Base-by-base conservation (phyloP, 2,797 vertebrate species). In the Trematomus bernacchii region DNA sequence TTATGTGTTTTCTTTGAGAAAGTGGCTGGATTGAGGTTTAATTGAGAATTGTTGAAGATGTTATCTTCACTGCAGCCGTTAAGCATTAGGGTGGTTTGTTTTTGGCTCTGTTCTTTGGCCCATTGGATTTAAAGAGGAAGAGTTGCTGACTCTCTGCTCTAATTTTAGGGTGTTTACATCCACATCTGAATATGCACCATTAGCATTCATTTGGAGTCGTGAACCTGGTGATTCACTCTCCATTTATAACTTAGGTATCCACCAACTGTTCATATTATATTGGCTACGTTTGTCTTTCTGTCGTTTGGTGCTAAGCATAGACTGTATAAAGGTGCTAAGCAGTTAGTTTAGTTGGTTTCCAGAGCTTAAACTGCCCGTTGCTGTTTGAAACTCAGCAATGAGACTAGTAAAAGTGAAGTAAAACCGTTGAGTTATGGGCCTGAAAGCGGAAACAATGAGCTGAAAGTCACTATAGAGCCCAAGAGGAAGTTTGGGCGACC, bases 1-100 rank as follows among this genome's bases (percentile, higher is more conserved):
- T 53, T 40, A 13, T 52, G 60, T 75, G 60, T 75, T 80, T 67
- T 77, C 47, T 62, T n/a, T 16, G 48, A 76, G 71, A 67, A 80
- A 80, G 53, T 1, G 0, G 33, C 50, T 46, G 37, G 76, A 80
- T 60, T 70, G 52, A 60, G 19, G 57, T 37, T 37, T 37, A 37
- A 37, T 37, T 37, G 8, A 37, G 33, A 37, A 37, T 37, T 37
- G 33, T 37, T 37, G 33, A 37, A 37, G 82, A 73, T 82, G 2
- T 10, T 62, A 2, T 27, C 66, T 58, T 57, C 51, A 19, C 30
- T 30, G 42, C 43, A 74, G 63, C 66, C 48, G 4, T 12, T 3
- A 2, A 44, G 72, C 13, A 52, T 63, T 43, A 27, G 40, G 37
- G 18, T 11, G 6, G 59, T 61, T 71, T 77, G 58, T 60, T 67